phyloP scores from a whole-genome alignment of 2,888 invertebrate species.

The Bombylius major region DNA sequence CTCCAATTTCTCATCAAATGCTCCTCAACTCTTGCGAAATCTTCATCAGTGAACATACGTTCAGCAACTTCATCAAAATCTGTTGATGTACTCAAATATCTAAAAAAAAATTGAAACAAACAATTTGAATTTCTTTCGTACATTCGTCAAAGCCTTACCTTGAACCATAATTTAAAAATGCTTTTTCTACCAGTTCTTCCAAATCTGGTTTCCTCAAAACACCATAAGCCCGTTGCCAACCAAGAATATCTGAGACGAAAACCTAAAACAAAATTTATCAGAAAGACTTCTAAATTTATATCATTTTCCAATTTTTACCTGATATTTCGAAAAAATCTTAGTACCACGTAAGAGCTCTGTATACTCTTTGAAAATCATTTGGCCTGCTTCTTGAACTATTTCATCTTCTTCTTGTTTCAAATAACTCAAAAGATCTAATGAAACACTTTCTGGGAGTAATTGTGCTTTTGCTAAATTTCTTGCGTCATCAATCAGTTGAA shows the following conservation, averaged over 20 bases:
- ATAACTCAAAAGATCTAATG: slow-evolving; percentile 39
- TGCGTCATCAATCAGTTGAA: slow-evolving; percentile 58
- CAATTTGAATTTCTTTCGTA: too few species aligned
- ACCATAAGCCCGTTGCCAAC: neutral
- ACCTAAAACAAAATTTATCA: neutral
- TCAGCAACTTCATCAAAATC: too few species aligned
- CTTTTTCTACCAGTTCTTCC: neutral
- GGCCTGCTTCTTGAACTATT: slow-evolving; percentile 40
- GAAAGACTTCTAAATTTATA: neutral
- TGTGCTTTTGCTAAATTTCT: slow-evolving; percentile 46
- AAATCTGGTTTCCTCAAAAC: neutral
- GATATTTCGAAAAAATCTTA: neutral
- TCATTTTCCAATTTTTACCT: neutral
- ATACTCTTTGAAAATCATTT: neutral
- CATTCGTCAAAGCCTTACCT: neutral
- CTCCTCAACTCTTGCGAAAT: too few species aligned
- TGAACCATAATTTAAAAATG: neutral
- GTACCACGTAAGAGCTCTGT: neutral
- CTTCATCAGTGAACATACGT: too few species aligned
- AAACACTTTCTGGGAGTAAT: slow-evolving; percentile 36
- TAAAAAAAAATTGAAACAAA: too few species aligned
- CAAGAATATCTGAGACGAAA: neutral
- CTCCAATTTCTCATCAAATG: too few species aligned
- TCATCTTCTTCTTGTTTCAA: slow-evolving; percentile 43
- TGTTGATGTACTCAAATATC: too few species aligned